phyloP scores from a whole-genome alignment of 2,113 vertebrate genomes.

The Callocephalon fimbriatum region DNA sequence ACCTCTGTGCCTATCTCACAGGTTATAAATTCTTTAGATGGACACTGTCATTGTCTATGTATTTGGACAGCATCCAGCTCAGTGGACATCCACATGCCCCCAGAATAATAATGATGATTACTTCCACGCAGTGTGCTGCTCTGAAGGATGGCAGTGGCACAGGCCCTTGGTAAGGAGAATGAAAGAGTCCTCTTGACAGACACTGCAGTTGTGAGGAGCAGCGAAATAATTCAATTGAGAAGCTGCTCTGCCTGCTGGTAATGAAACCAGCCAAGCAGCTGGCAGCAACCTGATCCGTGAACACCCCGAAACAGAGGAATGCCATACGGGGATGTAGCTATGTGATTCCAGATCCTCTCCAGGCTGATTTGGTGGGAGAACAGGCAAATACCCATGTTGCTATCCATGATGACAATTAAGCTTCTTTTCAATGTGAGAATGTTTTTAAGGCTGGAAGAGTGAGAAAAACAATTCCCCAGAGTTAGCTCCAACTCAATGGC shows the following conservation, averaged over 20 bases:
- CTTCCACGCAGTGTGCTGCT: background rate
- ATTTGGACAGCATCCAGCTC: background rate
- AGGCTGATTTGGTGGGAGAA: background rate
- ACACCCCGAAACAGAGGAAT: background rate
- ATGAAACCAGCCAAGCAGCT: background rate
- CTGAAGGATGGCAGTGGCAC: background rate
- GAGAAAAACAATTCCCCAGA: background rate
- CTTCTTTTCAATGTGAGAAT: background rate
- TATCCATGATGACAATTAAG: background rate
- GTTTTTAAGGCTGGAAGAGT: background rate
- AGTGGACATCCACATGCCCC: background rate
- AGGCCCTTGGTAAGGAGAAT: background rate
- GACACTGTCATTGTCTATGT: background rate
- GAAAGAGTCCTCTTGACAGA: background rate
- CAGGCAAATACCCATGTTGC: background rate
- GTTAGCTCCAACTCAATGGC: background rate
- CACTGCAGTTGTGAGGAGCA: background rate
- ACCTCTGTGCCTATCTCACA: background rate
- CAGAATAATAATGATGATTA: background rate
- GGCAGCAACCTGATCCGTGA: background rate
- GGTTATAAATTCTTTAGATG: background rate
- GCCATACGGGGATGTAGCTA: background rate
- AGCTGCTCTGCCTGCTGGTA: background rate
- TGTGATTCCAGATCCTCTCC: background rate
- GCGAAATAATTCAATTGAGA: background rate